Percentiles rank a stretch among this genome's conserved stretches.
phyloP scores from a whole-genome alignment of 64 coral and sea anemone genomes.

The Montipora foliosa region DNA sequence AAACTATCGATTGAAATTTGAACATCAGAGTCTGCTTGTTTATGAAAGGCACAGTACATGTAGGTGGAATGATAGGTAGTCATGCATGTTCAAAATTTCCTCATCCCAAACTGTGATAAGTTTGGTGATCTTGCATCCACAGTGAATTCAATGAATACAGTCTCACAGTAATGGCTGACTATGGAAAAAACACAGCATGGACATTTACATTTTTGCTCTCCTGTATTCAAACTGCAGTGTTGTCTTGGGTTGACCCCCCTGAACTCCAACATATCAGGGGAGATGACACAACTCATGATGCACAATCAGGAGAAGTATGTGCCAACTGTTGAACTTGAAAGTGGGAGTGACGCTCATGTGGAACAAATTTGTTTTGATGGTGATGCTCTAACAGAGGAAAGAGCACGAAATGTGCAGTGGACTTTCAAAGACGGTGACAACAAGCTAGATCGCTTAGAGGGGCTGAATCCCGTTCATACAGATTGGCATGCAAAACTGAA shows the following conservation, averaged over 20 bases:
- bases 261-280: slow-evolving; percentile 47
- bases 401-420: slow-evolving; percentile 17
- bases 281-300: slow-evolving; percentile 38
- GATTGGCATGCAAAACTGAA: slow-evolving; percentile 58
- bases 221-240: background rate
- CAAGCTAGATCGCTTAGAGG: slow-evolving; percentile 6
- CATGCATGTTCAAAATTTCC: no score
- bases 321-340: background rate
- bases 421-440: slow-evolving; percentile 47
- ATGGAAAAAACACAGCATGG: no score
- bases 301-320: slow-evolving; percentile 49
- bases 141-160: no score
- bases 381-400: slow-evolving; percentile 22
- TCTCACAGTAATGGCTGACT: no score
- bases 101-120: no score
- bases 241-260: slow-evolving; percentile 21
- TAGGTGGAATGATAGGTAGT: no score
- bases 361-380: slow-evolving; percentile 18
- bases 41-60: no score
- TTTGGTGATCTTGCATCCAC: no score
- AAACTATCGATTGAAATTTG: no score
- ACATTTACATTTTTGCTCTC: background rate
- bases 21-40: no score
- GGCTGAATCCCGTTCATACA: background rate
- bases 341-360: background rate